These are phyloP conservation scores for Molothrus aeneus DNA, from an alignment of 2,797 vertebrate genomes.

Conservation along the genomic window DNA sequence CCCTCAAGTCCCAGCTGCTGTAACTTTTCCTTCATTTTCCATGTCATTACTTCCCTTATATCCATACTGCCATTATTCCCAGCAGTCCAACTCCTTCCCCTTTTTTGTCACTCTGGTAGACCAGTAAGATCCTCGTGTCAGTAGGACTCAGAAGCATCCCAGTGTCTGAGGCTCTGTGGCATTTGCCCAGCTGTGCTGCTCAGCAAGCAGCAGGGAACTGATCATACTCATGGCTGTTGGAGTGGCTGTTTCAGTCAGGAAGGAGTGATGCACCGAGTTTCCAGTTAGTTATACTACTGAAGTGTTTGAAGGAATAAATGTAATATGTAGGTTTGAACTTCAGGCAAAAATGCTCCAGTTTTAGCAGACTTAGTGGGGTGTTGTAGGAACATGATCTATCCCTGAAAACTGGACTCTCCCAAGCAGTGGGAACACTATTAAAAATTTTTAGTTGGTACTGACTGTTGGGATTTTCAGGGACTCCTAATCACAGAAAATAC, in stretches of 20 bases:
- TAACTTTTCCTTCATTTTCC: background rate
- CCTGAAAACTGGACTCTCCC: background rate
- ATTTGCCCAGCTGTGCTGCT: background rate
- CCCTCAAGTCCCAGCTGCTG: background rate
- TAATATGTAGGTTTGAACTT: background rate
- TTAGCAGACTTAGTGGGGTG: background rate
- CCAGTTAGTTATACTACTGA: background rate
- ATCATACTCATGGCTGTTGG: background rate
- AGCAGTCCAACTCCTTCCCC: background rate
- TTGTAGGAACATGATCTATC: background rate
- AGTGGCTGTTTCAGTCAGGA: background rate
- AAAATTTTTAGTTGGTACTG: background rate
- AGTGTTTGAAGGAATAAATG: background rate
- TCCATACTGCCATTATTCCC: background rate
- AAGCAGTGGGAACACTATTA: background rate
- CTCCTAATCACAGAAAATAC: background rate
- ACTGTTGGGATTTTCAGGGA: background rate
- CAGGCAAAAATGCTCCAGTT: background rate
- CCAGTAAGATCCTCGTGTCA: fast-evolving
- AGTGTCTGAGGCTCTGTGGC: background rate
- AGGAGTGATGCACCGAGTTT: background rate
- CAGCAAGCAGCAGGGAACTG: background rate
- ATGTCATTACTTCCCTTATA: background rate
- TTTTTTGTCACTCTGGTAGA: background rate
- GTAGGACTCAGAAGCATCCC: background rate